A percentile compares a stretch with the other conserved stretches of the same genome.
Conservation (phyloP, 2,113 vertebrate genomes). For the Mormyrus iriodes region DNA sequence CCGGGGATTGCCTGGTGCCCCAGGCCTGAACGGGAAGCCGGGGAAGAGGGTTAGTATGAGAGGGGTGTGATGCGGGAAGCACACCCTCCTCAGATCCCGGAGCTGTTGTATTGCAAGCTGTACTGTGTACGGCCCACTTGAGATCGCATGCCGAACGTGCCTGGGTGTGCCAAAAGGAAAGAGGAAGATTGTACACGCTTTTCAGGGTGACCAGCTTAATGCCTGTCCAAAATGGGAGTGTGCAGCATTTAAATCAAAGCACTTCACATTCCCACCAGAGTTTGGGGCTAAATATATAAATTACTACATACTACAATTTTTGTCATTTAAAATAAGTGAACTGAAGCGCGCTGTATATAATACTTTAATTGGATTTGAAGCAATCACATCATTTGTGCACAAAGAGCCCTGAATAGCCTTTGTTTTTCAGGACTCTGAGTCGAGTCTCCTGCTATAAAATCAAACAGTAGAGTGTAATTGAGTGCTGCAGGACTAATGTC, state of each 20-base stretch:
- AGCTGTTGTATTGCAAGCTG: not conserved
- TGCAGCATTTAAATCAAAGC: not conserved
- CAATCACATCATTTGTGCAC: not conserved
- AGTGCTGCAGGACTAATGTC: not conserved
- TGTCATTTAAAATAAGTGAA: not conserved
- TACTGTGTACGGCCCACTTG: not conserved
- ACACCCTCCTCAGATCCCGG: not conserved
- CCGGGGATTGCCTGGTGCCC: conserved; percentile 65
- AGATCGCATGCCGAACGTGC: not conserved
- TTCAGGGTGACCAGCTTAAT: not conserved
- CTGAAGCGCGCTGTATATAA: not conserved
- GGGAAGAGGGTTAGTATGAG: conserved; percentile 75
- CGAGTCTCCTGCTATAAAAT: not conserved
- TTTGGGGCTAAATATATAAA: not conserved
- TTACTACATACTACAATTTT: not conserved
- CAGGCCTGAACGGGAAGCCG: conserved; percentile 63
- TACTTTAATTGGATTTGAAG: conserved; percentile 3
- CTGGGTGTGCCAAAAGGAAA: not conserved
- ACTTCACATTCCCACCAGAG: not conserved
- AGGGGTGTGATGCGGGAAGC: not conserved
- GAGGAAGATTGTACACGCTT: not conserved
- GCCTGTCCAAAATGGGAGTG: not conserved
- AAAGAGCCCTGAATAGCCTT: not conserved
- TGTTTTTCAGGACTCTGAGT: not conserved
- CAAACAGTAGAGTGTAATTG: not conserved